phyloP scores from a whole-genome alignment of 2,113 vertebrate genomes.

The Poeciliopsis retropinna region DNA sequence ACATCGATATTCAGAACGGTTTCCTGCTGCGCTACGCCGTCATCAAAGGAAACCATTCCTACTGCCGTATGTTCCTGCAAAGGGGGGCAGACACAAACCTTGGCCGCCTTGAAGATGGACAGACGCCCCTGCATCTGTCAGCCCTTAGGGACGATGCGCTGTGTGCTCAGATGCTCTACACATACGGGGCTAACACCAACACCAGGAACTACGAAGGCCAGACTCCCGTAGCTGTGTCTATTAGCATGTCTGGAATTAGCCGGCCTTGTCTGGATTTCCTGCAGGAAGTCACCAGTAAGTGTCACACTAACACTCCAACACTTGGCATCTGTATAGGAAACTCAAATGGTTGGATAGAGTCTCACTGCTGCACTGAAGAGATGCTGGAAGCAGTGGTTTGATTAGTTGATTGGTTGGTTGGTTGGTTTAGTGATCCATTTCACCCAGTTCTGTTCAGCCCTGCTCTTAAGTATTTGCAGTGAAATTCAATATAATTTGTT shows the following conservation, averaged over 20 bases:
- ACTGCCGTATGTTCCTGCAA: slow-evolving; percentile 99
- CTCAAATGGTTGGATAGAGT: too few species aligned
- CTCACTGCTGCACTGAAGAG: too few species aligned
- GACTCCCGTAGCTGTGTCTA: slow-evolving; percentile 93
- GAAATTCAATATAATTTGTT: too few species aligned
- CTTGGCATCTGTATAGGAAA: too few species aligned
- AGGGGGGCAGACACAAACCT: slow-evolving; percentile 97
- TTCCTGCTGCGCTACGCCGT: slow-evolving; percentile 97
- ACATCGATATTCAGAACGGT: slow-evolving; percentile 98
- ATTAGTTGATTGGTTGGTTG: too few species aligned
- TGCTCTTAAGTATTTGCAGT: too few species aligned
- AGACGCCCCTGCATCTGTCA: slow-evolving; percentile 96
- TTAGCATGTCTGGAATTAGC: slow-evolving; percentile 92
- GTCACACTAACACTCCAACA: too few species aligned
- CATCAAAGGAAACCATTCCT: slow-evolving; percentile 98
- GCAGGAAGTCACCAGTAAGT: slow-evolving; percentile 97
- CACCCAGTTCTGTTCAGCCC: too few species aligned
- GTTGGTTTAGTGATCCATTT: too few species aligned
- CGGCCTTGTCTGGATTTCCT: slow-evolving; percentile 98
- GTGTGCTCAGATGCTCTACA: slow-evolving; percentile 95
- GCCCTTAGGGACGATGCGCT: slow-evolving; percentile 95
- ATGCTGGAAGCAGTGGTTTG: too few species aligned
- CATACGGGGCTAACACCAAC: slow-evolving; percentile 95
- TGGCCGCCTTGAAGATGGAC: slow-evolving; percentile 94
- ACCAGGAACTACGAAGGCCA: slow-evolving; percentile 98